A percentile compares a stretch with the other conserved stretches of the same genome.
These are phyloP conservation scores for Centropristis striata DNA, from an alignment of 2,113 vertebrate species.

Conservation along the genomic window DNA sequence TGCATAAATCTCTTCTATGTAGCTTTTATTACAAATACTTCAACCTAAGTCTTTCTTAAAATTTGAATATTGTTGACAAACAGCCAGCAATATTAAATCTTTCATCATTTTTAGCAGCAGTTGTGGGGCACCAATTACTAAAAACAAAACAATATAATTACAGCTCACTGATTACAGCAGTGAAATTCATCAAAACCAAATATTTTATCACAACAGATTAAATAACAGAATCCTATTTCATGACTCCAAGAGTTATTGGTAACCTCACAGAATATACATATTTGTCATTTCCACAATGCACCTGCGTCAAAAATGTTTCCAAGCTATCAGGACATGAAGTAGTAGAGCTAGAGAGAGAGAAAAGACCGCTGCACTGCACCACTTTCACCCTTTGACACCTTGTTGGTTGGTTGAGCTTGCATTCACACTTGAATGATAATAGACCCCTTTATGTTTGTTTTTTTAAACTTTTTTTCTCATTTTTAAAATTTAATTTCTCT, in stretches of 20 bases:
- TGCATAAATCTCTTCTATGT: not conserved
- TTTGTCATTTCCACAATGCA: not conserved
- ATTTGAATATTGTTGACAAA: not conserved
- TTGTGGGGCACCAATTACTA: not conserved
- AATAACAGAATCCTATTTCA: not conserved
- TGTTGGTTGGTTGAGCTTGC: not conserved
- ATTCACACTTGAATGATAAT: conserved; percentile 5
- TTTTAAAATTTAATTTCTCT: not conserved
- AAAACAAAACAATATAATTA: not conserved
- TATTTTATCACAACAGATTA: not conserved
- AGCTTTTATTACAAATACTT: no score
- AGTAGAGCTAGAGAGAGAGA: no score
- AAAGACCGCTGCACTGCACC: conserved; percentile 11
- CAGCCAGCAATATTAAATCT: not conserved
- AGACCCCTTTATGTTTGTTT: not conserved
- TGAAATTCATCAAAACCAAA: not conserved
- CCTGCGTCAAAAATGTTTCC: not conserved
- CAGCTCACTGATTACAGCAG: not conserved
- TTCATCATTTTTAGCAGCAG: not conserved
- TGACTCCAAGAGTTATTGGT: not conserved
- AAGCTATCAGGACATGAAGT: not conserved
- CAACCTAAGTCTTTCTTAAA: not conserved
- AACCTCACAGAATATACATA: not conserved
- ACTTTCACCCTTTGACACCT: conserved; percentile 20
- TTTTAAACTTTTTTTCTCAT: not conserved